Conservation (phyloP, 2,888 invertebrate genomes). For the Aphrophora alni region DNA sequence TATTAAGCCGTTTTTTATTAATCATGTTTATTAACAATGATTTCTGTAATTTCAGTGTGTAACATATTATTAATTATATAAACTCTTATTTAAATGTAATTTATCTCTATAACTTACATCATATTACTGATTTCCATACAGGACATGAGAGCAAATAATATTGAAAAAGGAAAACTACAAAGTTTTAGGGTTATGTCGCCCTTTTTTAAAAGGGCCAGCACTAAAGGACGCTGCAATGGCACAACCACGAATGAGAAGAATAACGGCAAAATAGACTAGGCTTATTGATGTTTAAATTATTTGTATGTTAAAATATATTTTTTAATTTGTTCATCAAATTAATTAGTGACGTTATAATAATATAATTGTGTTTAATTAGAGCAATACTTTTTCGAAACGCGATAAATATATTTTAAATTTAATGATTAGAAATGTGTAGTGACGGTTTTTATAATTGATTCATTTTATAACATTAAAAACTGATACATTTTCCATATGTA, state of each 20-base stretch:
- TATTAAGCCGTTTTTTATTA: too few relatives aligned
- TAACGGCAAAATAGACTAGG: neutral
- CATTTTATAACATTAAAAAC: too few relatives aligned
- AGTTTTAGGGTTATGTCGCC: neutral
- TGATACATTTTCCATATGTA: too few relatives aligned
- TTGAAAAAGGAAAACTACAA: neutral
- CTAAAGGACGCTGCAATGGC: neutral
- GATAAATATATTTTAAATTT: too few relatives aligned
- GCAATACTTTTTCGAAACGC: neutral
- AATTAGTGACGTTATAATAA: neutral
- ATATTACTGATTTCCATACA: neutral
- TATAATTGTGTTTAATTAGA: neutral
- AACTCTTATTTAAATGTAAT: too few relatives aligned
- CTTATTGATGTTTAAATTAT: neutral
- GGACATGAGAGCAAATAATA: neutral
- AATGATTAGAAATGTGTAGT: too few relatives aligned
- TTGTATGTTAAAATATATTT: too few relatives aligned
- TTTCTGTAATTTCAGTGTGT: too few relatives aligned
- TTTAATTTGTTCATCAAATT: neutral
- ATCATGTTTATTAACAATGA: too few relatives aligned
- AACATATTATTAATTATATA: too few relatives aligned
- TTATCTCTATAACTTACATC: neutral
- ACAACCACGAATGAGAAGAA: neutral
- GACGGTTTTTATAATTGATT: too few relatives aligned
- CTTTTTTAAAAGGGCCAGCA: neutral